Conservation (phyloP, 2,888 invertebrate genomes). For the Xanthia icteritia region DNA sequence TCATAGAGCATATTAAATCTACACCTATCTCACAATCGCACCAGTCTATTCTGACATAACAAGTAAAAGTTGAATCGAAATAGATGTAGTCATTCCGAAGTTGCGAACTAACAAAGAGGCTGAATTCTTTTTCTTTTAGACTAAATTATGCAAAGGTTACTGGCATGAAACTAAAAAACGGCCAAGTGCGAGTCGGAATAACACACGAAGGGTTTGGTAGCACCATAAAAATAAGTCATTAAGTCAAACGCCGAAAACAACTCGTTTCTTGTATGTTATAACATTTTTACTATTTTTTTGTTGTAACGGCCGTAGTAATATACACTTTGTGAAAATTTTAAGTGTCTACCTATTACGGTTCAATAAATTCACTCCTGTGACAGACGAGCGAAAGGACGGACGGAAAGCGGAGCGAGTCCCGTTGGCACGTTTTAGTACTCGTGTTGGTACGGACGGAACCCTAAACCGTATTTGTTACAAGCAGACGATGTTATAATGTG, state of each 20-base stretch:
- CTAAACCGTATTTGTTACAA: conserved; percentile 27
- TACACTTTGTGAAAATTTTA: not conserved
- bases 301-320: not conserved
- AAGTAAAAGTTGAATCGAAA: conserved; percentile 56
- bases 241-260: not conserved
- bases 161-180: conserved; percentile 25
- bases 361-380: not conserved
- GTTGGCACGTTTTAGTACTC: not conserved
- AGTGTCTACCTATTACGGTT: not conserved
- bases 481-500: conserved; percentile 33
- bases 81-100: conserved; percentile 35
- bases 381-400: not conserved
- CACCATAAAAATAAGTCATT: not conserved
- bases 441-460: not conserved
- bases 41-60: conserved; percentile 45
- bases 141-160: conserved; percentile 47
- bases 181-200: not conserved
- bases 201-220: not conserved
- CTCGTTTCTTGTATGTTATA: too few species aligned
- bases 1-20: conserved; percentile 29
- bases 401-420: too few species aligned
- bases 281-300: too few species aligned
- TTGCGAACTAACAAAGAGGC: conserved; percentile 34
- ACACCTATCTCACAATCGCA: conserved; percentile 27
- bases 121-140: conserved; percentile 29